Evolutionary conservation across 2,113 vertebrate species (phyloP).

Genomic region (Syrmaticus mikado): DNA sequence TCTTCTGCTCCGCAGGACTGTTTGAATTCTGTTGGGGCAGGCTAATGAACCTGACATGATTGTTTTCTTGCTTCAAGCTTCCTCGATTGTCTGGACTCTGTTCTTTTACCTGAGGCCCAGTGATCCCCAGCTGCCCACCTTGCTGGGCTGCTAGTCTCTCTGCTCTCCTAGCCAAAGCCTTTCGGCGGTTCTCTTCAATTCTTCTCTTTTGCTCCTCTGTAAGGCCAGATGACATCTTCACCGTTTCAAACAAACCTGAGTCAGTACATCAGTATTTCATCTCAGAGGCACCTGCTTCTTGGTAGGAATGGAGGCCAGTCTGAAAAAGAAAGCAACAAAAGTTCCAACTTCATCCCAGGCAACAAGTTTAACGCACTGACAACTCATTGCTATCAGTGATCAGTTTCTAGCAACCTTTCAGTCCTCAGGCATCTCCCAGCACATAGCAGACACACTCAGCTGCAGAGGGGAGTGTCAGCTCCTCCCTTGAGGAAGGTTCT

Average conservation of each 20-base stretch:
- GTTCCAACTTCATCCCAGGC: not conserved
- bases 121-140: not conserved
- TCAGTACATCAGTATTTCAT: not conserved
- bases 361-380: not conserved
- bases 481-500: not conserved
- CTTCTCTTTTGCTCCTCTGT: constrained; percentile 89
- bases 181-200: constrained; percentile 92
- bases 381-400: not conserved
- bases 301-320: not conserved
- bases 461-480: not conserved
- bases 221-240: constrained; percentile 87
- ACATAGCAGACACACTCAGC: fast-evolving
- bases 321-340: not conserved
- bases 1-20: not conserved
- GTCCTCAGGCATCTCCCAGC: not conserved
- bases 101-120: not conserved
- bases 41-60: not conserved
- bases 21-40: not conserved
- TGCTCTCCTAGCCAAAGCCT: constrained; percentile 90
- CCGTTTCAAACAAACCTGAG: not conserved
- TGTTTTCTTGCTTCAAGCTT: not conserved
- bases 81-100: not conserved
- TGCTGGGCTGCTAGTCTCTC: constrained; percentile 80
- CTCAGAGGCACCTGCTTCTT: not conserved
- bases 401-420: not conserved